phyloP scores from a whole-genome alignment of 2,113 vertebrate species.

The Dasypus novemcinctus region DNA sequence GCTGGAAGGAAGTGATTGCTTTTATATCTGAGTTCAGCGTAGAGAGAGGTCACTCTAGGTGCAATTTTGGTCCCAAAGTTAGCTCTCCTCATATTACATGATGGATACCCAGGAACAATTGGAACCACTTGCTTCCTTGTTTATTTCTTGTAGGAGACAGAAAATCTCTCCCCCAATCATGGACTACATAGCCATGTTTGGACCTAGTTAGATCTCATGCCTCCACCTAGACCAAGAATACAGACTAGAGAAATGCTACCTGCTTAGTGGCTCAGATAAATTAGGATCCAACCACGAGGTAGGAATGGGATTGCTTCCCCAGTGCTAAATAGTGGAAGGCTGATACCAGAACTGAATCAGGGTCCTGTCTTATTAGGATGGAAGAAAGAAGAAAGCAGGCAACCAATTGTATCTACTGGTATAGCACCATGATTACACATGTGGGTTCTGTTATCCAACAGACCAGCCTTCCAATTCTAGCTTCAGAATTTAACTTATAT shows the following conservation, averaged over 20 bases:
- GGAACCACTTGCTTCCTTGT: background rate
- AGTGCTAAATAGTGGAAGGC: background rate
- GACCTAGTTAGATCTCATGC: background rate
- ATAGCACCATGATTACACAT: background rate
- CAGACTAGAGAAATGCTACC: background rate
- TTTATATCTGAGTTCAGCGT: too few relatives aligned
- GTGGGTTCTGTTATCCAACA: background rate
- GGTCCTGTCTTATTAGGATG: background rate
- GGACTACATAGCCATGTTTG: background rate
- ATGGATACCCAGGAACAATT: background rate
- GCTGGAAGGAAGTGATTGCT: too few relatives aligned
- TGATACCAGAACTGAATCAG: background rate
- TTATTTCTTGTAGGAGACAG: background rate
- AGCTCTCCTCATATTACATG: background rate
- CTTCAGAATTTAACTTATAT: background rate
- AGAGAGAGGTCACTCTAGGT: too few relatives aligned
- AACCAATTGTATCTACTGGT: background rate
- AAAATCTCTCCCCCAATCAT: background rate
- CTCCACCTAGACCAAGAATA: background rate
- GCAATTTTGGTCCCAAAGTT: background rate
- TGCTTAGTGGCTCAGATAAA: background rate
- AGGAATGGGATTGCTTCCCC: background rate
- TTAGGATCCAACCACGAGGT: background rate
- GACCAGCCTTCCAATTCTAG: background rate
- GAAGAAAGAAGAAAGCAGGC: background rate